Evolutionary conservation across 2,888 invertebrate species (phyloP).

Genomic region (Fabriciana adippe): DNA sequence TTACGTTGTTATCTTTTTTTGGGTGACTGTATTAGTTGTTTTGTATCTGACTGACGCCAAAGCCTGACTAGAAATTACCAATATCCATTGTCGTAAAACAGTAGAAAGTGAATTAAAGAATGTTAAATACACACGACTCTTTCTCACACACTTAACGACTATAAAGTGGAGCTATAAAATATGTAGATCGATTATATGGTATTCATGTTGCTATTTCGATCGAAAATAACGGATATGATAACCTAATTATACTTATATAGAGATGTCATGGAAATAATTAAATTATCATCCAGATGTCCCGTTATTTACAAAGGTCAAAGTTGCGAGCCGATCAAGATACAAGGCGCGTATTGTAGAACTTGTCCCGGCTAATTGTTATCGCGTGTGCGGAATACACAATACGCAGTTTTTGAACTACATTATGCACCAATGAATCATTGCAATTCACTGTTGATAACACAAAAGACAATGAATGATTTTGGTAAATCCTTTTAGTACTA

Average conservation of each 20-base stretch:
- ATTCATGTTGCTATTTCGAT: not conserved
- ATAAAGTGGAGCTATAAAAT: too few species aligned
- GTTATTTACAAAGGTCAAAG: slow-evolving; percentile 51
- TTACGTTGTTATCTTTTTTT: too few species aligned
- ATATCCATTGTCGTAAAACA: too few species aligned
- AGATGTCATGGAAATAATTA: slow-evolving; percentile 6
- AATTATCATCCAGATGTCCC: slow-evolving; percentile 19
- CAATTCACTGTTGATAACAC: not conserved
- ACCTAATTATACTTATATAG: not conserved
- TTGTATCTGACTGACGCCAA: too few species aligned
- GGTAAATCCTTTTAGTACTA: not conserved
- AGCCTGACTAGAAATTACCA: too few species aligned
- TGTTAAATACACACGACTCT: too few species aligned
- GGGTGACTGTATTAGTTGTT: too few species aligned
- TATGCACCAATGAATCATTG: slow-evolving; percentile 16
- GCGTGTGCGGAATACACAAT: slow-evolving; percentile 53
- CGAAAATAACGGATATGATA: too few species aligned
- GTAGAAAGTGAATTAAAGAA: too few species aligned
- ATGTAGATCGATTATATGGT: not conserved
- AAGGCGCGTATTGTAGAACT: slow-evolving; percentile 58
- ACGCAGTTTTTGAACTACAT: slow-evolving; percentile 21
- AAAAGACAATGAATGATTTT: slow-evolving; percentile 7
- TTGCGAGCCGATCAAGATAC: slow-evolving; percentile 51
- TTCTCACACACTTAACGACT: too few species aligned
- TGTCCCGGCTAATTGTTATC: slow-evolving; percentile 59